phyloP scores from a whole-genome alignment of 2,888 invertebrate genomes.

The Netelia fuscicornis region DNA sequence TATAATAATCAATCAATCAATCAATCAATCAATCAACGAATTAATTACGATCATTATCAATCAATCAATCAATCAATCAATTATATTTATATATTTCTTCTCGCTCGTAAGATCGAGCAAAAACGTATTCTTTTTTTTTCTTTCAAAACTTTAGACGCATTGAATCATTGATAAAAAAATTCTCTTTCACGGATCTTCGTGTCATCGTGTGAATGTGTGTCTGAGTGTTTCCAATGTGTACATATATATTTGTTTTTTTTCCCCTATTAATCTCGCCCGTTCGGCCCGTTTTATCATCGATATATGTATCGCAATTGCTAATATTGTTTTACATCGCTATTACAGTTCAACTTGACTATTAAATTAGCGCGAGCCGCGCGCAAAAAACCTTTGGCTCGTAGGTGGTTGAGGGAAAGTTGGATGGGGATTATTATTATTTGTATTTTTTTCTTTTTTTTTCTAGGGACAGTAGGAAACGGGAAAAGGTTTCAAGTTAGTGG shows the following conservation, averaged over 20 bases:
- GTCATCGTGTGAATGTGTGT: not conserved
- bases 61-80: conserved; percentile 6
- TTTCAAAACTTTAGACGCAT: not conserved
- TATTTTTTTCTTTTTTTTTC: not conserved
- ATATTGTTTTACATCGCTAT: conserved; percentile 65
- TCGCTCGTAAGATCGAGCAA: not conserved
- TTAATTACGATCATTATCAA: conserved; percentile 1
- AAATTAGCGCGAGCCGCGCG: conserved; percentile 64
- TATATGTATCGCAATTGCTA: conserved; percentile 60
- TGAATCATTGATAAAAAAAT: conserved; percentile 5
- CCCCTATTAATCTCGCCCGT: conserved; percentile 17
- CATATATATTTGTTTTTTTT: conserved; percentile 17
- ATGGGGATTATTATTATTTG: conserved; percentile 7
- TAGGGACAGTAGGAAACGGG: conserved; percentile 26
- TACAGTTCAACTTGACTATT: conserved; percentile 65
- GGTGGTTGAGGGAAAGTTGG: conserved; percentile 37
- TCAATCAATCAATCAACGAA: conserved; percentile 10
- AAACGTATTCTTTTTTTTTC: not conserved
- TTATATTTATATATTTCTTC: not conserved
- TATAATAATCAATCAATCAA: not conserved
- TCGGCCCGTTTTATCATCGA: conserved; percentile 36
- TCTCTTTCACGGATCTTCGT: not conserved
- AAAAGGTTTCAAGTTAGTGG: conserved; percentile 17
- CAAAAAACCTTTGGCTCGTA: conserved; percentile 65
- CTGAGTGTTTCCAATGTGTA: conserved; percentile 6